Evolutionary conservation across 2,797 vertebrate species (phyloP).

Genomic region (Rhynchotus rufescens): DNA sequence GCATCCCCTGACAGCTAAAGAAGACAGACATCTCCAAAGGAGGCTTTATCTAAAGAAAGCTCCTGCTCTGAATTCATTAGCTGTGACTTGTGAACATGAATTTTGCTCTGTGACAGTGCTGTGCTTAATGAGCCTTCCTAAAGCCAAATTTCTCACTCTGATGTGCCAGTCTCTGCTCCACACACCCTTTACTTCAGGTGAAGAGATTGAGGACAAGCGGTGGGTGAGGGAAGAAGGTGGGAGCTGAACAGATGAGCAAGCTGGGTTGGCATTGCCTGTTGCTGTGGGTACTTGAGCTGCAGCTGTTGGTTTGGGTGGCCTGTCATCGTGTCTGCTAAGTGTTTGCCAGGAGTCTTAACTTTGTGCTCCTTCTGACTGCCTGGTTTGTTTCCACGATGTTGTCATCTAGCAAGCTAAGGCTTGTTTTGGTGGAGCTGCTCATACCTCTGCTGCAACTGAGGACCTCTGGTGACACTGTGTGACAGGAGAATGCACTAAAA

Average conservation of each 20-base stretch:
- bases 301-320: background rate
- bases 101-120: background rate
- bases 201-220: accelerated
- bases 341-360: background rate
- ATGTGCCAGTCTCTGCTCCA: accelerated
- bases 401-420: background rate
- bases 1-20: background rate
- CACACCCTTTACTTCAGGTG: accelerated
- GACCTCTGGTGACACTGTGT: accelerated
- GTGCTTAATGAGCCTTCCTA: accelerated
- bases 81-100: background rate
- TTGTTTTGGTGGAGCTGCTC: accelerated
- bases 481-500: accelerated
- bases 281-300: accelerated
- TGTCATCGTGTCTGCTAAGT: background rate
- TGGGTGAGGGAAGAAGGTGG: background rate
- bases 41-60: background rate
- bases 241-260: background rate
- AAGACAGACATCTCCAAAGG: background rate
- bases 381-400: background rate
- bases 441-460: accelerated
- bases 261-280: accelerated
- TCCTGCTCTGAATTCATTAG: background rate
- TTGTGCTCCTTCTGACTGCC: accelerated
- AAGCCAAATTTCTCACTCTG: background rate